Conservation (phyloP, 2,797 vertebrate genomes). For the Myotis vivesi region DNA sequence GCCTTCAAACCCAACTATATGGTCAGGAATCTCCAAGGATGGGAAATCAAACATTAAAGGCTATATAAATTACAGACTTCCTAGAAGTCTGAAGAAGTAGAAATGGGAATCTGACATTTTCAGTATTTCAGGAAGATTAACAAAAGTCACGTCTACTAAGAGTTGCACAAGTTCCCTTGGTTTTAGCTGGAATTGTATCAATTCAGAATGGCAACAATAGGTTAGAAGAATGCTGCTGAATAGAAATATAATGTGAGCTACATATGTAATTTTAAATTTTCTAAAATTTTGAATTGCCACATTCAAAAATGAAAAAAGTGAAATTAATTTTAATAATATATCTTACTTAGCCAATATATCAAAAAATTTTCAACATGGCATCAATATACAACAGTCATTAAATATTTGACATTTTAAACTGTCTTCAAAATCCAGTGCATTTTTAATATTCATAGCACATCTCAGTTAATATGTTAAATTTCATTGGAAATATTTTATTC, state of each 20-base stretch:
- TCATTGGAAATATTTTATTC: slow-evolving; percentile 37
- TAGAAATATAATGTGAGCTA: neutral
- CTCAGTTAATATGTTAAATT: slow-evolving; percentile 29
- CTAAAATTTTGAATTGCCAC: neutral
- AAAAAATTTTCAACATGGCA: neutral
- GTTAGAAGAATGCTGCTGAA: neutral
- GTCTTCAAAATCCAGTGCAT: neutral
- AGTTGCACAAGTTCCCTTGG: neutral
- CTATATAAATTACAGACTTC: neutral
- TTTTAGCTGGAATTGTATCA: slow-evolving; percentile 6
- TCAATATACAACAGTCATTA: neutral
- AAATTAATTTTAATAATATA: slow-evolving; percentile 25
- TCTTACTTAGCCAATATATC: neutral
- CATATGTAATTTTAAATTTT: neutral
- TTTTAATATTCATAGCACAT: neutral
- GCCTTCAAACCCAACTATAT: neutral
- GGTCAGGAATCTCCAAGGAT: neutral
- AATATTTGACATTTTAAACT: neutral
- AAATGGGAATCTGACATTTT: neutral
- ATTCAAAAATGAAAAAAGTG: slow-evolving; percentile 33
- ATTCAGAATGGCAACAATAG: neutral
- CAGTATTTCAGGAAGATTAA: neutral
- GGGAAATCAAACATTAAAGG: neutral
- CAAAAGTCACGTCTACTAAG: neutral
- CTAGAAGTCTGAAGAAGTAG: slow-evolving; percentile 4